phyloP scores from a whole-genome alignment of 1,140 invertebrate genomes.

The Gonioctena quinquepunctata region DNA sequence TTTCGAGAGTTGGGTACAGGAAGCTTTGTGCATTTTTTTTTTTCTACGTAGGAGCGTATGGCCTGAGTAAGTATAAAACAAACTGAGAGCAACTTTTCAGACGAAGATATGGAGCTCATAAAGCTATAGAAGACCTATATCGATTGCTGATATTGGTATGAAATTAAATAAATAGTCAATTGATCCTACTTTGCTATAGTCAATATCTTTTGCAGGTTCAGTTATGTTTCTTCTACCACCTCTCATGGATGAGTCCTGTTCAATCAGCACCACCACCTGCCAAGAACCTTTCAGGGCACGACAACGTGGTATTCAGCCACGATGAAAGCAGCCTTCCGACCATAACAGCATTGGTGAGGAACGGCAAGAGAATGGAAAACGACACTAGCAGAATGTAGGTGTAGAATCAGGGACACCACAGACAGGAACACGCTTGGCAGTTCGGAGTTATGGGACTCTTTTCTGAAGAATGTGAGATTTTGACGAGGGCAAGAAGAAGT shows the following conservation, averaged over 20 bases:
- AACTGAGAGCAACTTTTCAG: no score
- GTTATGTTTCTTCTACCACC: conserved; percentile 72
- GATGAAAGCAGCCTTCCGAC: conserved; percentile 53
- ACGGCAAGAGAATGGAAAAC: conserved; percentile 28
- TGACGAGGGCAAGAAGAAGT: no score
- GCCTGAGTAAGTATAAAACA: conserved; percentile 79
- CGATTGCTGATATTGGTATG: no score
- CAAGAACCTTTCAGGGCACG: conserved; percentile 52
- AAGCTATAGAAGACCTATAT: no score
- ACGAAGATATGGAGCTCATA: no score
- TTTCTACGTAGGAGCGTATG: conserved; percentile 84
- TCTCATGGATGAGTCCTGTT: conserved; percentile 67
- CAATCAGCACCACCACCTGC: conserved; percentile 32
- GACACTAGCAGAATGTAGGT: conserved; percentile 42
- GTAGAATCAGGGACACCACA: no score
- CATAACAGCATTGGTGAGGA: conserved; percentile 42
- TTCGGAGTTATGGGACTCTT: no score
- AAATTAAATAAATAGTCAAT: no score
- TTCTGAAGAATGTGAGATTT: no score
- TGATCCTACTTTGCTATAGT: no score
- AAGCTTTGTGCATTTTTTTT: conserved; percentile 83
- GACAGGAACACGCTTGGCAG: no score
- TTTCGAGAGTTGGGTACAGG: conserved; percentile 78
- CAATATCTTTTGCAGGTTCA: conserved; percentile 60
- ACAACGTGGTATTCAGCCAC: conserved; percentile 59